Conservation (phyloP, 2,113 vertebrate genomes). For the Halichoeres trimaculatus region DNA sequence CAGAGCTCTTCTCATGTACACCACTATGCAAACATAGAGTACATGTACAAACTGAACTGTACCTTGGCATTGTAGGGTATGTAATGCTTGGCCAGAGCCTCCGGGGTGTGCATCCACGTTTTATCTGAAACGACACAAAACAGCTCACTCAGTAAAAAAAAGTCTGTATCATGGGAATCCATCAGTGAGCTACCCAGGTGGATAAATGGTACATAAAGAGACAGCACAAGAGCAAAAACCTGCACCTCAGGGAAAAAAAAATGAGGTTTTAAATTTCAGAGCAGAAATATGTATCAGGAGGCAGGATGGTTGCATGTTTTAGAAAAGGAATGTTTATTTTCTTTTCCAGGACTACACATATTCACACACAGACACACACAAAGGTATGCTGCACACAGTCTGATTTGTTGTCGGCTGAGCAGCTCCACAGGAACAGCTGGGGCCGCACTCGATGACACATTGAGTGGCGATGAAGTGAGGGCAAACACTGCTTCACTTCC, state of each 20-base stretch:
- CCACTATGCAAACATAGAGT: too few relatives aligned
- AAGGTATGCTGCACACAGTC: background rate
- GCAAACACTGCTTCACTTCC: background rate
- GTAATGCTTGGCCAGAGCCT: conserved; percentile 97
- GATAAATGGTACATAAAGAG: background rate
- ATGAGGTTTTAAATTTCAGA: background rate
- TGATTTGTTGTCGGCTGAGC: background rate
- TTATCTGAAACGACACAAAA: conserved; percentile 91
- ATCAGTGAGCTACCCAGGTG: background rate
- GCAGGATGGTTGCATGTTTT: background rate
- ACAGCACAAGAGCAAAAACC: background rate
- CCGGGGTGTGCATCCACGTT: conserved; percentile 99
- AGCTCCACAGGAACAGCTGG: background rate
- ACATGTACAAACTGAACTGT: conserved; percentile 56
- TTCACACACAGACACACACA: background rate
- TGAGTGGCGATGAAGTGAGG: background rate
- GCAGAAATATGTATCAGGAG: background rate
- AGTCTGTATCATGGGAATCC: background rate
- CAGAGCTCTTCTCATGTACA: background rate
- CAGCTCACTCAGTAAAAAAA: conserved; percentile 30
- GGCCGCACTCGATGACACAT: background rate
- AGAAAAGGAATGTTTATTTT: background rate
- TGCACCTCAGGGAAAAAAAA: background rate
- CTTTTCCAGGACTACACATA: background rate
- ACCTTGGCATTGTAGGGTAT: conserved; percentile 98